Base-by-base conservation (phyloP, 2,888 invertebrate genomes). In the Notodonta ziczac region DNA sequence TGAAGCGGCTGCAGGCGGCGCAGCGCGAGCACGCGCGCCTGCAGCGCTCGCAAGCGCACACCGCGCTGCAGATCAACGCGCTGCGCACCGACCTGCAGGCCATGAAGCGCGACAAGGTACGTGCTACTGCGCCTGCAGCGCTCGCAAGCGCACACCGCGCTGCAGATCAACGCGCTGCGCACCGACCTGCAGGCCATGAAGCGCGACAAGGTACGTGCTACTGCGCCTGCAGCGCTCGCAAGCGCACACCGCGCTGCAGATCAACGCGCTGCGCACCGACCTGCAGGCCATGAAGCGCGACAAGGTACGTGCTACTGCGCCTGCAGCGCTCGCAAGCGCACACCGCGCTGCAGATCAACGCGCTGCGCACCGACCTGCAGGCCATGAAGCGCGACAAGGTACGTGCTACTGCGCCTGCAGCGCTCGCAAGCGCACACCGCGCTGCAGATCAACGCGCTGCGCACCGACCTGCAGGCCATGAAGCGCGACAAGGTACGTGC, bases 341-440 rank as follows among this genome's bases (percentile, higher is more conserved):
- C 81, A 98, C 99, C 82, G 98, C 98, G 88, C 97, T 97, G 66
- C 98, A 99, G 89, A 94, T 99, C 55, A 91, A 94, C 71, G 96
- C 97, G 73, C 90, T 99, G 54, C 96, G 97, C 77, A 94, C 94
- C 8, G 96, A 97, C 74, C 98, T 99, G 68, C 95, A 95, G 80
- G 96, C 96, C 74, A 98, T 98, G 14, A 99, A 99, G 92, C 93
- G 98, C 42, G 98, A 99, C 86, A 97, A 97, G 88, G 97, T 98
- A 13, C 10, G 14, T 5, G 5, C 46, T 42, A 42, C 42, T 42
- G 24, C 24, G 24, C 24, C 42, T 35, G n/a, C 46, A 46, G 74
- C 95, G 96, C 74, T 97, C 98, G 85, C 95, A 96, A 1, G 40
- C 40, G 69, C 97, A 98, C 81, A 98, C 99, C 82, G 98, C 98